Conservation (phyloP, 2,888 invertebrate genomes). For the Lepas anatifera region DNA sequence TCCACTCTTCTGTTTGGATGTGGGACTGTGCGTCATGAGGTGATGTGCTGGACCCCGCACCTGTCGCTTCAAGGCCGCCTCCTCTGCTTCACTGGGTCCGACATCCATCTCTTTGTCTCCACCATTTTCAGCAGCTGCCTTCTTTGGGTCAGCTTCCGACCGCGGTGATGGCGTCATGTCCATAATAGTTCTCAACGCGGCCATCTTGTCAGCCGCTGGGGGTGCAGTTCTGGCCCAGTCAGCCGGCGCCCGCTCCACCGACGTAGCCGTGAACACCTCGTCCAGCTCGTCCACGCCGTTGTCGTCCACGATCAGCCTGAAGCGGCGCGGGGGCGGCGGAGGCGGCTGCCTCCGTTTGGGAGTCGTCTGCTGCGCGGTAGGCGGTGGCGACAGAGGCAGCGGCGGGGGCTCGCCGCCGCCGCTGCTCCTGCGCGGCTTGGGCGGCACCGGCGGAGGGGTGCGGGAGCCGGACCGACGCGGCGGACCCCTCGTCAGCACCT, state of each 20-base stretch:
- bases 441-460: slow-evolving; percentile 3
- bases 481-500: neutral
- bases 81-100: too few relatives aligned
- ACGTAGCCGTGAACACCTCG: neutral
- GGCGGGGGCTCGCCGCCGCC: neutral
- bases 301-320: neutral
- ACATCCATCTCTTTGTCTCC: too few relatives aligned
- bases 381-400: neutral
- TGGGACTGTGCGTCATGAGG: neutral
- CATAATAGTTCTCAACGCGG: neutral
- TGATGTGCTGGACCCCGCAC: neutral
- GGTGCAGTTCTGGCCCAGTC: neutral
- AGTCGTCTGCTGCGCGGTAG: neutral
- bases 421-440: neutral
- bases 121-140: too few relatives aligned
- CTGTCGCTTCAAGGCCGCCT: neutral
- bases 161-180: neutral
- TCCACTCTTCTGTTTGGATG: too few relatives aligned
- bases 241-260: neutral
- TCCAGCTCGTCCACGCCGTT: neutral
- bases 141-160: neutral
- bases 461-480: neutral
- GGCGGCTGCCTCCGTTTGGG: too few relatives aligned
- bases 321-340: neutral
- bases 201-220: neutral